phyloP scores from a whole-genome alignment of 2,113 vertebrate species.

The Colaptes auratus region DNA sequence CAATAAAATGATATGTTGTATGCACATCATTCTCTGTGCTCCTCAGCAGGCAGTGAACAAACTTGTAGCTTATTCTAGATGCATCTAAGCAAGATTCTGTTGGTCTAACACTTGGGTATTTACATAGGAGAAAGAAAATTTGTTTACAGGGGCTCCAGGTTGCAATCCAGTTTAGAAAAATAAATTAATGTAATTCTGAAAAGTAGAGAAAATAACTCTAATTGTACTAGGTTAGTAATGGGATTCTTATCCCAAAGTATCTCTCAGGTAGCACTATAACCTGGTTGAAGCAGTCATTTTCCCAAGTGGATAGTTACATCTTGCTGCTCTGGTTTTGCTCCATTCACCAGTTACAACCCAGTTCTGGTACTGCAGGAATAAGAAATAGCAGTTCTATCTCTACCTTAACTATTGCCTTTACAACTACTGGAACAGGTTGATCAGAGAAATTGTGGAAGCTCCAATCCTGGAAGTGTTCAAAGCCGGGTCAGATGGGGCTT shows the following conservation, averaged over 20 bases:
- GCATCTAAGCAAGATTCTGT: not conserved
- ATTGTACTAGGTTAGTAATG: not conserved
- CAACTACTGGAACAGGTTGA: too few relatives aligned
- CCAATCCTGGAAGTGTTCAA: too few relatives aligned
- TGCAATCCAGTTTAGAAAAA: not conserved
- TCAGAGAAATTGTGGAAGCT: too few relatives aligned
- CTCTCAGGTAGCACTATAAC: not conserved
- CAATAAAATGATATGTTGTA: fast-evolving
- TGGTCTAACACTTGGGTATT: not conserved
- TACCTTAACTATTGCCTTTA: not conserved
- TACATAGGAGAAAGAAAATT: not conserved
- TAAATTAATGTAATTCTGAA: not conserved
- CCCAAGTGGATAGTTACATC: not conserved
- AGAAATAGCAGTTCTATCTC: not conserved
- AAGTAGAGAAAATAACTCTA: not conserved
- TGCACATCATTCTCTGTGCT: not conserved
- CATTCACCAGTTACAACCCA: not conserved
- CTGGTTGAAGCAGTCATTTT: not conserved
- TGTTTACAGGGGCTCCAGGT: not conserved
- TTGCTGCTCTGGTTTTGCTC: not conserved
- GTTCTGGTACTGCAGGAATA: not conserved
- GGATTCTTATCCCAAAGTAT: not conserved
- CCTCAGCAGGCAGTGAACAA: not conserved
- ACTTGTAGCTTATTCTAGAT: not conserved
- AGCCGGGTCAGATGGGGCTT: too few relatives aligned